Conservation (phyloP, 2,888 invertebrate genomes). For the Craniophora ligustri region DNA sequence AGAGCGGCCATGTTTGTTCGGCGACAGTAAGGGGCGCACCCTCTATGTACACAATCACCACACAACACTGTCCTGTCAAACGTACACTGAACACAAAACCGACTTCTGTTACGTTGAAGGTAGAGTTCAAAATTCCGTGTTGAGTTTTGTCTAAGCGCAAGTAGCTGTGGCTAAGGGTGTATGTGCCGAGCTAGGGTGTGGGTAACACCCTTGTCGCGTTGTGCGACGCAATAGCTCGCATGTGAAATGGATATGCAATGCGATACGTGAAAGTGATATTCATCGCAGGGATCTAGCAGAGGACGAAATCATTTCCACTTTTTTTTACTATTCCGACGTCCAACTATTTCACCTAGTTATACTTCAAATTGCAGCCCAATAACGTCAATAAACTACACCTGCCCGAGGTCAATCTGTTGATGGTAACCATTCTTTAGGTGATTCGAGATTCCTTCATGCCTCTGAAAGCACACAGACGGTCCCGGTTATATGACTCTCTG, state of each 20-base stretch:
- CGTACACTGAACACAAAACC: constrained; percentile 19
- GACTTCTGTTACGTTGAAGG: constrained; percentile 37
- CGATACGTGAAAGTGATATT: constrained; percentile 81
- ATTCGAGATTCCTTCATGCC: too few relatives aligned
- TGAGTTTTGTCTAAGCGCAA: constrained; percentile 49
- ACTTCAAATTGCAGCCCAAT: too few relatives aligned
- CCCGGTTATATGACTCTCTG: too few relatives aligned
- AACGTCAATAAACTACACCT: too few relatives aligned
- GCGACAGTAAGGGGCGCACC: constrained; percentile 86
- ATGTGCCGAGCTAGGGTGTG: constrained; percentile 81
- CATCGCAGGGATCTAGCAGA: constrained; percentile 42
- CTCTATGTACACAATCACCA: constrained; percentile 81
- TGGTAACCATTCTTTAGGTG: too few relatives aligned
- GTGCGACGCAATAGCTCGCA: constrained; percentile 82
- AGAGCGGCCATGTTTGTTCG: constrained; percentile 86
- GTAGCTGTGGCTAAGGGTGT: constrained; percentile 71
- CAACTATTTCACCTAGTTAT: too few relatives aligned
- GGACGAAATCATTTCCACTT: neutral
- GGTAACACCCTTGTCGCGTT: constrained; percentile 84
- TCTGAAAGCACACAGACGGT: too few relatives aligned
- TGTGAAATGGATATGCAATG: constrained; percentile 85
- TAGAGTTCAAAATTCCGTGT: constrained; percentile 60
- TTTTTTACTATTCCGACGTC: neutral
- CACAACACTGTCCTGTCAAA: constrained; percentile 63
- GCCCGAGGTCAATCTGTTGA: too few relatives aligned